phyloP scores from a whole-genome alignment of 2,113 vertebrate species.

The Heterotilapia buettikoferi region DNA sequence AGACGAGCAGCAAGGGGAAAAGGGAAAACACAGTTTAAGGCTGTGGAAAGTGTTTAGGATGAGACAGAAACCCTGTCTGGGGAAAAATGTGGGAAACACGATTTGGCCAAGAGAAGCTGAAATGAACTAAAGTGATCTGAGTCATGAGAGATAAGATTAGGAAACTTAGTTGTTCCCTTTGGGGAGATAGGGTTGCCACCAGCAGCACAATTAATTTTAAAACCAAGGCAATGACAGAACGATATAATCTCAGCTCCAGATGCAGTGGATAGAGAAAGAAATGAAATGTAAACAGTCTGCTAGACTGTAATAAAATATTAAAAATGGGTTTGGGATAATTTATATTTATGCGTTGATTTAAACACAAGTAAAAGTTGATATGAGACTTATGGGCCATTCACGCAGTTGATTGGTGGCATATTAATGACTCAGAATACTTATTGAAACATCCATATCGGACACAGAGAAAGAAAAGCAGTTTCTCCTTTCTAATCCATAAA shows the following conservation, averaged over 20 bases:
- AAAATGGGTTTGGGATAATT: background rate
- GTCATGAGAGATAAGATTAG: slow-evolving; percentile 32
- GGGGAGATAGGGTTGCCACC: slow-evolving; percentile 7
- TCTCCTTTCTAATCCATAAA: background rate
- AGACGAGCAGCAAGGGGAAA: background rate
- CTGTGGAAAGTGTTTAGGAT: slow-evolving; percentile 3
- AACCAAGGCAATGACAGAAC: background rate
- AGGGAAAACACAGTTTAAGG: background rate
- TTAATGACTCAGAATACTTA: background rate
- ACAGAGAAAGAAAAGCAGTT: background rate
- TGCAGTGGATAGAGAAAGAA: background rate
- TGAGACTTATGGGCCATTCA: background rate
- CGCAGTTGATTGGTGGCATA: background rate
- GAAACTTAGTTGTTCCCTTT: slow-evolving; percentile 2
- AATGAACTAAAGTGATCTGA: slow-evolving; percentile 27
- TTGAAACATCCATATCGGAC: background rate
- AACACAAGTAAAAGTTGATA: background rate
- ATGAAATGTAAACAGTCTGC: background rate
- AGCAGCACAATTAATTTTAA: slow-evolving; percentile 16
- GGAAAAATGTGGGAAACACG: slow-evolving; percentile 16
- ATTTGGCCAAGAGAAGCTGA: slow-evolving; percentile 8
- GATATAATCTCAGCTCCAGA: background rate
- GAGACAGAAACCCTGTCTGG: slow-evolving; percentile 23
- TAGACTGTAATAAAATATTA: background rate
- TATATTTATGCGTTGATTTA: background rate